Evolutionary conservation across 37 sponge, comb jelly and placozoan species (phyloP).

Genomic region (Spongilla lacustris): DNA sequence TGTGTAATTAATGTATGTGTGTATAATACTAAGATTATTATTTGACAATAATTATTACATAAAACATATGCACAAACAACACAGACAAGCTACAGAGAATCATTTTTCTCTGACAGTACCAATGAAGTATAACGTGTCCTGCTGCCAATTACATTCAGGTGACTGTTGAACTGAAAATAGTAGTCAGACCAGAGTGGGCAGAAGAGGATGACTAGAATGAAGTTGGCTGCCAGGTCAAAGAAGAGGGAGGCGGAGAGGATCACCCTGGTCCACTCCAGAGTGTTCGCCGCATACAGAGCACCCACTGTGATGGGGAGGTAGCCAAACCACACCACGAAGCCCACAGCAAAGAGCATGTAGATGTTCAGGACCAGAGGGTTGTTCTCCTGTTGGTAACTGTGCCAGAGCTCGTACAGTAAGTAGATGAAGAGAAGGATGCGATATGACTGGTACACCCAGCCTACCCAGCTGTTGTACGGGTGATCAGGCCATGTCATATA

Average conservation of each 20-base stretch:
- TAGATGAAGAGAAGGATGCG: conserved; percentile 51
- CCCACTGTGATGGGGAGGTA: conserved; percentile 61
- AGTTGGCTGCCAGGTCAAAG: conserved; percentile 48
- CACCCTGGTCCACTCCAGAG: conserved; percentile 12
- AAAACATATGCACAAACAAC: not conserved
- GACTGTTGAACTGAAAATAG: conserved; percentile 68
- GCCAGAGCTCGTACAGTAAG: conserved; percentile 62
- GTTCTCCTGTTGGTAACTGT: conserved; percentile 70
- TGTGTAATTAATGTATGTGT: too few relatives aligned
- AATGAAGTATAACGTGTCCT: not conserved
- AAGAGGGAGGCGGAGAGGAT: conserved; percentile 5
- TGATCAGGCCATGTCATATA: not conserved
- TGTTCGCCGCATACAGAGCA: conserved; percentile 13
- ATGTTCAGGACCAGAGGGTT: conserved; percentile 23
- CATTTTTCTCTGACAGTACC: not conserved
- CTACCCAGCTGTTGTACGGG: conserved; percentile 50
- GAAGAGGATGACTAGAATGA: conserved; percentile 45
- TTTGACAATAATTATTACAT: too few relatives aligned
- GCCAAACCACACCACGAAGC: conserved; percentile 67
- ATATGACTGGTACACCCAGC: conserved; percentile 49
- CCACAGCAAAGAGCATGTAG: conserved; percentile 34
- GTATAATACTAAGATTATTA: too few relatives aligned
- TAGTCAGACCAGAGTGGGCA: conserved; percentile 61
- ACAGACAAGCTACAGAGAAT: not conserved
- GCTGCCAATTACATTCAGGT: conserved; percentile 19